These are phyloP conservation scores for Bombus haemorrhoidalis DNA, from an alignment of 1,140 invertebrate genomes.

Conservation along the genomic window DNA sequence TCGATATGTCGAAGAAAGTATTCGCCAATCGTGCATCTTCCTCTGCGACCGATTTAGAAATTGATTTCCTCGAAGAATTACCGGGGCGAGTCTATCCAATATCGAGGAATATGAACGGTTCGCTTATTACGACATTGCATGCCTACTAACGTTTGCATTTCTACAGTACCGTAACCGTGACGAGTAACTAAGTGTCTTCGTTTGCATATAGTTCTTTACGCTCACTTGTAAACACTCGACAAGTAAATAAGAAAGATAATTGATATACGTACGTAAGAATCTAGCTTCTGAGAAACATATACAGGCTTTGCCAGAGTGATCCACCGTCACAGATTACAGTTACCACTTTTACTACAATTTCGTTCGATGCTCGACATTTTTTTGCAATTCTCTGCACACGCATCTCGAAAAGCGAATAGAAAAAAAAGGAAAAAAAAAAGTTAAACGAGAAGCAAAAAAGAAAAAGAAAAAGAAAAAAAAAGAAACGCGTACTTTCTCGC, in stretches of 20 bases:
- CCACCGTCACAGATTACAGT: constrained; percentile 5
- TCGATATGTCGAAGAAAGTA: neutral
- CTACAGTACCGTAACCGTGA: constrained; percentile 51
- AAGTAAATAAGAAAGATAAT: neutral
- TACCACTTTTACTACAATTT: constrained; percentile 27
- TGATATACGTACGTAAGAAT: constrained; percentile 27
- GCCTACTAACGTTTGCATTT: constrained; percentile 60
- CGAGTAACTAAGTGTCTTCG: constrained; percentile 31
- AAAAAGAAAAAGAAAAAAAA: neutral
- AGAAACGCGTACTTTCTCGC: neutral
- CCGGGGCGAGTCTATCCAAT: neutral
- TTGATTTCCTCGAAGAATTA: neutral
- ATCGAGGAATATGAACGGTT: constrained; percentile 26
- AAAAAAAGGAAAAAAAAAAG: neutral
- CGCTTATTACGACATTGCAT: constrained; percentile 48
- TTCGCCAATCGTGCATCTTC: constrained; percentile 42
- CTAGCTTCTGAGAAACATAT: constrained; percentile 75
- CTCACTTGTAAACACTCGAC: constrained; percentile 54
- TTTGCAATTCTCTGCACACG: constrained; percentile 3
- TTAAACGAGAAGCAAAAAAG: too few species aligned
- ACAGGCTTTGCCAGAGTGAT: constrained; percentile 76
- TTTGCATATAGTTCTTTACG: constrained; percentile 45
- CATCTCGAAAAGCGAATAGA: neutral
- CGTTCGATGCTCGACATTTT: neutral
- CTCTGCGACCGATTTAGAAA: neutral